Base-by-base conservation (phyloP, 2,888 invertebrate species). In the Dasypogon diadema region DNA sequence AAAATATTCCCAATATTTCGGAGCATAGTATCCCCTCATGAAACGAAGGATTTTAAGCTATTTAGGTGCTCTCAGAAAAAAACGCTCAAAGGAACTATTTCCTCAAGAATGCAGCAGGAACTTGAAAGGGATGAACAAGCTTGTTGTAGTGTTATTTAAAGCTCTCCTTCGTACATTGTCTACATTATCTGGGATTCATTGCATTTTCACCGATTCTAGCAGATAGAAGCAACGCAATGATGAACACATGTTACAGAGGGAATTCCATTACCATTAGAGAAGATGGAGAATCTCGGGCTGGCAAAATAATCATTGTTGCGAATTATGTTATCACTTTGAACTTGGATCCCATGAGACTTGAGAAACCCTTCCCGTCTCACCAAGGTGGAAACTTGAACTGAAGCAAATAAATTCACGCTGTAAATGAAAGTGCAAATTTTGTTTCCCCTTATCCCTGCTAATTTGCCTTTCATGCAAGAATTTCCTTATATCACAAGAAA, bases 281-380 rank as follows among this genome's bases (percentile, higher is more conserved):
- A 60, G 18, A 37, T 10, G n/a, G 34, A 58, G 30, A 58, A 58
- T 60, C 60, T 37, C 12, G 3, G 0, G 16, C 60, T 60, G 12
- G 37, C 10, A 21, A 12, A 34, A 37, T 37, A 37, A 4, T 12
- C 18, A 34, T 42, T 60, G 42, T 60, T 60, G 60, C 37, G 30
- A 18, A 60, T 37, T 60, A 60, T 37, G 34, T 10, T 60, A 60
- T 37, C n/a, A 37, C 21, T 42, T 37, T 60, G 6, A 60, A 37
- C 60, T 37, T 10, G 12, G 18, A 60, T 42, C 12, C 30, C 21
- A n/a, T 1, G n/a, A 8, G 18, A 37, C 37, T 60, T 60, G 26
- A 16, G 3, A 2, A 60, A 58, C 6, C n/a, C n/a, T 42, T 42
- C 42, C 8, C 3, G 12, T 42, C 12, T n/a, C 30, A 30, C 4